Evolutionary conservation across 1,140 invertebrate species (phyloP).

Genomic region (Holcopasites calliopsidis): DNA sequence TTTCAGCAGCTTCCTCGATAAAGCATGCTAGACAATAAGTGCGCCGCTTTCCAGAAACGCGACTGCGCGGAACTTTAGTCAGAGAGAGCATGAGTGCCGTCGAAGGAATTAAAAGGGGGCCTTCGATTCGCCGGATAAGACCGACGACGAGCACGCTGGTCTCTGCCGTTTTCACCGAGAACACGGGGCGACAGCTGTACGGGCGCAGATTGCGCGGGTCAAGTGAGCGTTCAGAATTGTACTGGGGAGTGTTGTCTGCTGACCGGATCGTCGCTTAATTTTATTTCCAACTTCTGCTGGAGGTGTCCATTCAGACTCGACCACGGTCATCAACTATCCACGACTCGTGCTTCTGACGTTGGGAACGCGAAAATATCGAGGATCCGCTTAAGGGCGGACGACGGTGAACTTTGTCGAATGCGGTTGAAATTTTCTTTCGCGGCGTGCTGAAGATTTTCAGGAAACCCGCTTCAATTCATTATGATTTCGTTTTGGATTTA

Average conservation of each 20-base stretch:
- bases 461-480: too few relatives aligned
- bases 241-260: background rate
- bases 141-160: background rate
- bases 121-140: conserved; percentile 29
- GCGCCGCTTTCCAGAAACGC: conserved; percentile 18
- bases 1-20: conserved; percentile 58
- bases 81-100: background rate
- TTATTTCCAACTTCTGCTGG: conserved; percentile 25
- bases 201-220: conserved; percentile 29
- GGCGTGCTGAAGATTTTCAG: too few relatives aligned
- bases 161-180: background rate
- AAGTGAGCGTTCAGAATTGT: conserved; percentile 21
- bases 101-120: conserved; percentile 38
- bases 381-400: background rate
- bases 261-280: conserved; percentile 18
- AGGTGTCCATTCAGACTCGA: background rate
- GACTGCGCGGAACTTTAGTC: conserved; percentile 41
- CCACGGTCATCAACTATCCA: background rate
- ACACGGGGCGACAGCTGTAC: conserved; percentile 35
- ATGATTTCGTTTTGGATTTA: too few relatives aligned
- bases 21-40: conserved; percentile 55
- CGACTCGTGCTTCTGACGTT: background rate
- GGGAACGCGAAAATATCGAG: background rate
- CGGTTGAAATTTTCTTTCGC: too few relatives aligned
- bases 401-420: too few relatives aligned